Conservation (phyloP, 37 sponge, comb jelly and placozoan genomes). For the Cladorhizidae sp. region DNA sequence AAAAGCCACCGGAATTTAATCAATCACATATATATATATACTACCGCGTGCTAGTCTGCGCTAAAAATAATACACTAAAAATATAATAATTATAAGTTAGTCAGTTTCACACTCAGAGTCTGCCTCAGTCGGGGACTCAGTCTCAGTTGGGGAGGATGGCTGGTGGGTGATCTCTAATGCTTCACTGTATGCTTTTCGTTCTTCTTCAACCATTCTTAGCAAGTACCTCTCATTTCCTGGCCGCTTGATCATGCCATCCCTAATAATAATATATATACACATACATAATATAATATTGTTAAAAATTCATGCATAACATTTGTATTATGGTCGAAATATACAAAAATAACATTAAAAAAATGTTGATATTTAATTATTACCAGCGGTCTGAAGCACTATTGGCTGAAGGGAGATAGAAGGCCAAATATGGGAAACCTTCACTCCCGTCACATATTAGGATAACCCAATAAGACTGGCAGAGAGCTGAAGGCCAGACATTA, state of each 20-base stretch:
- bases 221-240: conserved; percentile 67
- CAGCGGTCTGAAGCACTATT: too few relatives aligned
- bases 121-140: neutral
- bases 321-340: too few relatives aligned
- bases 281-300: neutral
- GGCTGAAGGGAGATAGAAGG: too few relatives aligned
- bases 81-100: neutral
- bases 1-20: neutral
- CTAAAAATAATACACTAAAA: too few relatives aligned
- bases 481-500: too few relatives aligned
- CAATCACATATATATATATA: neutral
- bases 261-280: neutral
- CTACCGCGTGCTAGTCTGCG: too few relatives aligned
- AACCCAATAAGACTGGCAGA: neutral
- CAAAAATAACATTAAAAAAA: neutral
- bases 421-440: neutral
- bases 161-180: conserved; percentile 9
- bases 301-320: neutral
- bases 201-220: conserved; percentile 52
- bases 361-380: neutral
- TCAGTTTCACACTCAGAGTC: neutral
- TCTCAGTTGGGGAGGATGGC: neutral
- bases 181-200: conserved; percentile 46
- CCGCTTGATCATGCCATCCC: conserved; percentile 88
- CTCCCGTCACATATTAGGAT: neutral